A percentile compares a stretch with the other conserved stretches of the same genome.
phyloP scores from a whole-genome alignment of 2,113 vertebrate genomes.

The Antennarius striatus region DNA sequence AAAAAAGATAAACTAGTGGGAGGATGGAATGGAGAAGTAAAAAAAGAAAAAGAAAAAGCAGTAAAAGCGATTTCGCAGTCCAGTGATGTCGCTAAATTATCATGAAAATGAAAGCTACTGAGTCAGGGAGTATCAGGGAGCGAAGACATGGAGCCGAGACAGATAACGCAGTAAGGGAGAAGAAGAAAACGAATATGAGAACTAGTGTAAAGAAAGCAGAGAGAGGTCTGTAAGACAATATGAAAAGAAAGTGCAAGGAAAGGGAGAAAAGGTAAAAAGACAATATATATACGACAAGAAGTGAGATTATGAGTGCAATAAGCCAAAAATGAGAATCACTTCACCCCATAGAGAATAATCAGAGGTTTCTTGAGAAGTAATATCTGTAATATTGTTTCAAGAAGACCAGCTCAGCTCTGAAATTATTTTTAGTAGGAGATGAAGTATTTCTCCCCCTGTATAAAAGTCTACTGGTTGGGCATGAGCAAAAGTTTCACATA shows the following conservation, averaged over 20 bases:
- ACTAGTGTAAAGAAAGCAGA: constrained; percentile 56
- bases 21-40: constrained; percentile 22
- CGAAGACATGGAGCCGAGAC: constrained; percentile 76
- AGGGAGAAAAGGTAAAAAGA: constrained; percentile 75
- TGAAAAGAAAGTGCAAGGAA: constrained; percentile 62
- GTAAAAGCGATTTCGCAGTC: constrained; percentile 80
- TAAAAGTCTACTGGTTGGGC: constrained; percentile 15
- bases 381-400: constrained; percentile 76
- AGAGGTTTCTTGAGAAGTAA: constrained; percentile 75
- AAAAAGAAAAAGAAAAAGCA: constrained; percentile 45
- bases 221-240: constrained; percentile 69
- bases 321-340: constrained; percentile 74
- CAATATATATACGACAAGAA: constrained; percentile 77
- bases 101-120: constrained; percentile 83
- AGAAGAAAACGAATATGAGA: constrained; percentile 64
- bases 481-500: constrained; percentile 33
- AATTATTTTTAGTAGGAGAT: constrained; percentile 48
- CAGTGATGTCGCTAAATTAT: constrained; percentile 80
- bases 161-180: constrained; percentile 76
- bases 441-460: constrained; percentile 21
- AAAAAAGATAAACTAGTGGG: constrained; percentile 75
- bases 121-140: constrained; percentile 80
- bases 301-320: constrained; percentile 76
- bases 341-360: constrained; percentile 75
- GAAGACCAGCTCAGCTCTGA: constrained; percentile 57